These are phyloP conservation scores for Scotopteryx bipunctaria DNA, from an alignment of 2,888 invertebrate genomes.

Conservation along the genomic window DNA sequence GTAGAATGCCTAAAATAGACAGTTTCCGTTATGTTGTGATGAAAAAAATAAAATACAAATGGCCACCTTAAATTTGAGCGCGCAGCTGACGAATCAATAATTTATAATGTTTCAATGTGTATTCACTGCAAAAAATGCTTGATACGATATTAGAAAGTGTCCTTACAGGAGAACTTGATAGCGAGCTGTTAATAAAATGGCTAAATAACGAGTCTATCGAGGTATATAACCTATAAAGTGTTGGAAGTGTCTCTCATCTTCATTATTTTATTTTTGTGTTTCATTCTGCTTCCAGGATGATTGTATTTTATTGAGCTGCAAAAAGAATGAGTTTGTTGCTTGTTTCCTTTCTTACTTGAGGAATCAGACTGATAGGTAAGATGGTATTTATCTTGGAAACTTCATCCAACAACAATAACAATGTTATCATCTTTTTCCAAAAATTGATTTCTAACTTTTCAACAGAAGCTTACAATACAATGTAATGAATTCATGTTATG, in stretches of 20 bases:
- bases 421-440: neutral
- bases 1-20: too few relatives aligned
- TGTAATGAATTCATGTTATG: too few relatives aligned
- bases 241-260: neutral
- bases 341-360: constrained; percentile 82
- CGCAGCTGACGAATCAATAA: constrained; percentile 5
- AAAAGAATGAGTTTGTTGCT: constrained; percentile 80
- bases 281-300: constrained; percentile 63
- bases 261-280: constrained; percentile 32
- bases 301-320: constrained; percentile 65
- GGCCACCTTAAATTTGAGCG: constrained; percentile 5
- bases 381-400: neutral
- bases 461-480: too few relatives aligned
- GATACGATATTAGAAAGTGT: constrained; percentile 76
- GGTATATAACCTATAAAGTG: constrained; percentile 65
- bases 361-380: constrained; percentile 80
- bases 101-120: constrained; percentile 11
- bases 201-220: constrained; percentile 65
- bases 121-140: constrained; percentile 58
- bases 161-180: constrained; percentile 68
- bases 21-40: neutral
- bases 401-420: neutral
- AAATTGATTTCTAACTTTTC: too few relatives aligned
- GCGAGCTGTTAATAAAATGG: constrained; percentile 70
- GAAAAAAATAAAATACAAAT: constrained; percentile 1